These are phyloP conservation scores for Thymelicus sylvestris DNA, from an alignment of 2,888 invertebrate genomes.

Conservation along the genomic window DNA sequence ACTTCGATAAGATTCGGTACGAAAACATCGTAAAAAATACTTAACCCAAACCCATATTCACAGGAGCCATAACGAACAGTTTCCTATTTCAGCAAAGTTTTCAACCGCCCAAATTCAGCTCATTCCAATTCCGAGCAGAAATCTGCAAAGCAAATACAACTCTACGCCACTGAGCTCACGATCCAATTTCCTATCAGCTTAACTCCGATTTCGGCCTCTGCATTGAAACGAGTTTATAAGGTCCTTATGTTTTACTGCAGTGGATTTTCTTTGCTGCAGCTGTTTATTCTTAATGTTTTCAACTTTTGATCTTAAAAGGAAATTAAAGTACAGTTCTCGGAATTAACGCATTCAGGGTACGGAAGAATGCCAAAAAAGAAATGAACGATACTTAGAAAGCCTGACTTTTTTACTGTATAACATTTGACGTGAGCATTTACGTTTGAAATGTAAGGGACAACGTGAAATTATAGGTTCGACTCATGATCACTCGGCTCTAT, in stretches of 20 bases:
- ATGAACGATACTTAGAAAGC: too few species aligned
- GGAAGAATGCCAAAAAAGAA: too few species aligned
- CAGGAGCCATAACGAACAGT: neutral
- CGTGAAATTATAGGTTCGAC: too few species aligned
- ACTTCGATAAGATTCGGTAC: neutral
- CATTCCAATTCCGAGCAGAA: conserved; percentile 24
- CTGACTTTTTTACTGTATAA: too few species aligned
- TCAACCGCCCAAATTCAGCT: conserved; percentile 10
- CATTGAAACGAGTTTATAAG: conserved; percentile 16
- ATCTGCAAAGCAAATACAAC: conserved; percentile 27
- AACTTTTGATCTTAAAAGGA: conserved; percentile 9
- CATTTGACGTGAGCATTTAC: too few species aligned
- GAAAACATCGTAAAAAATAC: neutral
- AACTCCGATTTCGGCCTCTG: conserved; percentile 7
- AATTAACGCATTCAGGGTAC: neutral
- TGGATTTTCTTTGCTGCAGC: conserved; percentile 19
- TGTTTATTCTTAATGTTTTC: conserved; percentile 18
- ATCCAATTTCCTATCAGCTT: conserved; percentile 27
- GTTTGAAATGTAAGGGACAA: too few species aligned
- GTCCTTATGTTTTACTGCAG: conserved; percentile 24
- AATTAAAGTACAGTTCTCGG: conserved; percentile 3
- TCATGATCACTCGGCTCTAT: too few species aligned
- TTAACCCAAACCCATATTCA: neutral
- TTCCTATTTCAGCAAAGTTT: conserved; percentile 12
- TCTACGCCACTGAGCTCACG: conserved; percentile 11